A percentile compares a stretch with the other conserved stretches of the same genome.
phyloP scores from a whole-genome alignment of 2,113 vertebrate species.

The Percina caprodes region DNA sequence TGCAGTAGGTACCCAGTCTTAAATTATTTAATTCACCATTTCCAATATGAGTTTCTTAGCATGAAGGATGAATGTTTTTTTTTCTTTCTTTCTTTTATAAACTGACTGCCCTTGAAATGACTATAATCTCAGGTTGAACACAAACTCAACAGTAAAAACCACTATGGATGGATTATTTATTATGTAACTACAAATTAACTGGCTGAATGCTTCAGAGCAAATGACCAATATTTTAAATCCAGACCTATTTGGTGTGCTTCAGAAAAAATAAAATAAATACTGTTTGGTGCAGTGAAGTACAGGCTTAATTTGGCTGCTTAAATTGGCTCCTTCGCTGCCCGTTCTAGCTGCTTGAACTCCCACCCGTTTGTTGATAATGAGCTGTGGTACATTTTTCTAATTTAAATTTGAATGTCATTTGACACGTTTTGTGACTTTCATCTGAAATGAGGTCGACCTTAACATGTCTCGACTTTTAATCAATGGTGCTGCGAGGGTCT shows the following conservation, averaged over 20 bases:
- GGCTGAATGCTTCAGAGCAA: constrained; percentile 28
- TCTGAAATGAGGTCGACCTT: constrained; percentile 44
- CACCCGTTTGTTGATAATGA: constrained; percentile 51
- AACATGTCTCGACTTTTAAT: constrained; percentile 51
- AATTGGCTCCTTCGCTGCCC: constrained; percentile 24
- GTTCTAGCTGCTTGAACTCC: constrained; percentile 62
- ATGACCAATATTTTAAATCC: constrained; percentile 30
- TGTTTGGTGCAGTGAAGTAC: constrained; percentile 21
- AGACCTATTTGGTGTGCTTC: constrained; percentile 12
- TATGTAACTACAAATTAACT: constrained; percentile 43
- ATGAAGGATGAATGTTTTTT: constrained; percentile 67
- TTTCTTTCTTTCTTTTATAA: constrained; percentile 37
- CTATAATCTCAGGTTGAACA: constrained; percentile 72
- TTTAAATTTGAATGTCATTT: constrained; percentile 45
- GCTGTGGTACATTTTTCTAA: constrained; percentile 65
- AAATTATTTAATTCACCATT: constrained; percentile 47
- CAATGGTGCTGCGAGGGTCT: constrained; percentile 71
- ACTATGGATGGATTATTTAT: constrained; percentile 71
- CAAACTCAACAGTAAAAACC: constrained; percentile 58
- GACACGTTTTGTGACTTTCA: constrained; percentile 49
- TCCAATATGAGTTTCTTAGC: constrained; percentile 36
- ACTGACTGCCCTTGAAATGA: constrained; percentile 46
- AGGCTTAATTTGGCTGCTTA: constrained; percentile 26
- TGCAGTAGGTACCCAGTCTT: constrained; percentile 56
- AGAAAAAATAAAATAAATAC: neutral